Percentiles rank a stretch among this genome's conserved stretches.
phyloP scores from a whole-genome alignment of 2,797 vertebrate species.

The Strix occidentalis region DNA sequence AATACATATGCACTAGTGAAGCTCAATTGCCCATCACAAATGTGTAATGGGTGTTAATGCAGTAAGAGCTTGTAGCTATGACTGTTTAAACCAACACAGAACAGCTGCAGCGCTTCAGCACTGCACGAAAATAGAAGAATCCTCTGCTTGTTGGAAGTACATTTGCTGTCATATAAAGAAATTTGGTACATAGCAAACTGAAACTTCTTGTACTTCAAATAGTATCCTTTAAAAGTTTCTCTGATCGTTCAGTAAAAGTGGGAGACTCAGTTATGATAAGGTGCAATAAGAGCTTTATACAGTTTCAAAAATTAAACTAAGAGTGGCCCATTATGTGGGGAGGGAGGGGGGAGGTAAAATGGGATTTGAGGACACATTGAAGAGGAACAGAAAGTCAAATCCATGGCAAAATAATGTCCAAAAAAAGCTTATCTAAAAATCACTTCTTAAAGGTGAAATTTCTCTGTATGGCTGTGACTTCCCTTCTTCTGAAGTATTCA shows the following conservation, averaged over 20 bases:
- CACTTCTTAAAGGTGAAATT: background rate
- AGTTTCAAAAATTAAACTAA: background rate
- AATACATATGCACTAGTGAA: background rate
- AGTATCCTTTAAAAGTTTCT: background rate
- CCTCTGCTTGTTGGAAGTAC: background rate
- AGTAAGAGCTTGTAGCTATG: background rate
- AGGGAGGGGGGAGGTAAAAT: background rate
- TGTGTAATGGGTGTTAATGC: background rate
- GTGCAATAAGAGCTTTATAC: background rate
- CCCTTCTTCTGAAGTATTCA: background rate
- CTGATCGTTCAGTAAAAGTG: background rate
- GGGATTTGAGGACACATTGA: background rate
- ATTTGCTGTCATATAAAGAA: background rate
- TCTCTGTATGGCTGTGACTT: background rate
- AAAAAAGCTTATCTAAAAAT: background rate
- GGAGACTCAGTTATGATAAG: background rate
- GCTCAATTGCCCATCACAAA: conserved; percentile 18
- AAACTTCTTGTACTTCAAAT: background rate
- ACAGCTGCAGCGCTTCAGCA: background rate
- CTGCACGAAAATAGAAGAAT: background rate
- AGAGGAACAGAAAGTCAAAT: background rate
- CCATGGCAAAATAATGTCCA: background rate
- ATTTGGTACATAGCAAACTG: background rate
- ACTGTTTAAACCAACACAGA: background rate
- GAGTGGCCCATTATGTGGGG: background rate